These are phyloP conservation scores for Brachyalestes nurse DNA, from an alignment of 2,797 vertebrate species.

Conservation along the genomic window DNA sequence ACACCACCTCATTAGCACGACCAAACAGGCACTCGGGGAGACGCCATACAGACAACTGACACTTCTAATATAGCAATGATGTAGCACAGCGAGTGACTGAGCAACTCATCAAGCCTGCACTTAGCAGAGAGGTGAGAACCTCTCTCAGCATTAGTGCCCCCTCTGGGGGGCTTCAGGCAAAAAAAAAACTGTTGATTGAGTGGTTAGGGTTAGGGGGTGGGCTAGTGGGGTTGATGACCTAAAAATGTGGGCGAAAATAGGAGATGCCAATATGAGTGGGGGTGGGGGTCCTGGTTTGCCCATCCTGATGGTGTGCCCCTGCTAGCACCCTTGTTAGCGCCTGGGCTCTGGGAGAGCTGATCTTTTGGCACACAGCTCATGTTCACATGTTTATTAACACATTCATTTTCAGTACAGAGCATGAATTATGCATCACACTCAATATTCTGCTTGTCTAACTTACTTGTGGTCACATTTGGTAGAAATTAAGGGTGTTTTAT, in stretches of 20 bases:
- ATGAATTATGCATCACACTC: not conserved
- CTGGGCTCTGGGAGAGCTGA: not conserved
- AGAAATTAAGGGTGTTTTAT: no score
- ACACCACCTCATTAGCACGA: constrained; percentile 15
- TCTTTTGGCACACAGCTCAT: constrained; percentile 7
- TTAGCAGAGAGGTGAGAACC: not conserved
- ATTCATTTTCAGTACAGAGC: not conserved
- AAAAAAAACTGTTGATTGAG: no score
- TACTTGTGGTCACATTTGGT: no score
- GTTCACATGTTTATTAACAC: constrained; percentile 5
- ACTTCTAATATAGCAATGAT: not conserved
- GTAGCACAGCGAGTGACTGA: constrained; percentile 18
- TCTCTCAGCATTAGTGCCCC: not conserved
- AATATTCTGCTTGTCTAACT: not conserved
- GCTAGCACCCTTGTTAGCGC: not conserved
- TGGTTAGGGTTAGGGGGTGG: no score
- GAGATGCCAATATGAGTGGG: no score
- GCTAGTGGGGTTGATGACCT: no score
- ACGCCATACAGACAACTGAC: constrained; percentile 27
- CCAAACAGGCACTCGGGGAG: not conserved
- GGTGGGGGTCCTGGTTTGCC: no score
- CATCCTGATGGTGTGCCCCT: no score
- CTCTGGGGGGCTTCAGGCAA: no score
- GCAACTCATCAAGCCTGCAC: constrained; percentile 22
- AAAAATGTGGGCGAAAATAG: no score